Conservation (phyloP, 2,888 invertebrate genomes). For the Luffia ferchaultella region DNA sequence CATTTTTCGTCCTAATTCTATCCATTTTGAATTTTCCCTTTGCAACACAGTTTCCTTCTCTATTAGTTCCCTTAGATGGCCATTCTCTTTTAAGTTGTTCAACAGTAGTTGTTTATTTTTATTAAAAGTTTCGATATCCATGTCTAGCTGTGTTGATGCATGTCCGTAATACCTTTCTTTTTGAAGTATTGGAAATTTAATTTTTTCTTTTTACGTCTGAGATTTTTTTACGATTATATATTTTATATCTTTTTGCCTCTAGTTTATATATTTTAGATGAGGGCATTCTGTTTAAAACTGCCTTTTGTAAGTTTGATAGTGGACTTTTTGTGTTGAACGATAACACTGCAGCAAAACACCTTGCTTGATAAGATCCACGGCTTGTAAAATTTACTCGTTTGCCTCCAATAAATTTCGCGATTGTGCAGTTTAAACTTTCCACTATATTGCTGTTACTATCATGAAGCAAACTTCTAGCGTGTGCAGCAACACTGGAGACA, state of each 20-base stretch:
- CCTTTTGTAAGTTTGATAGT: constrained; percentile 8
- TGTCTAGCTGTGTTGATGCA: constrained; percentile 3
- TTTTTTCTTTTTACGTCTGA: neutral
- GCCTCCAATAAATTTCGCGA: constrained; percentile 8
- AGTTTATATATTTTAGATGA: constrained; percentile 1
- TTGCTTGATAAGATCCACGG: constrained; percentile 7
- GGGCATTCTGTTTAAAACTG: constrained; percentile 4
- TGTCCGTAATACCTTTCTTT: neutral
- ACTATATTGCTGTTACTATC: constrained; percentile 12
- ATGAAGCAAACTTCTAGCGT: constrained; percentile 11
- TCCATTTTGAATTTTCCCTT: constrained; percentile 10
- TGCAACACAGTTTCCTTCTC: constrained; percentile 2
- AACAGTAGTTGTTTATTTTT: constrained; percentile 7
- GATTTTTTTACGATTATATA: neutral
- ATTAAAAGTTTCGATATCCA: constrained; percentile 8
- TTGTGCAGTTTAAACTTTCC: constrained; percentile 11
- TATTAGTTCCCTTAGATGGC: constrained; percentile 1
- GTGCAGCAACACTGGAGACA: no score
- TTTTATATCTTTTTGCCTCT: constrained; percentile 3
- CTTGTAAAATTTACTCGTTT: constrained; percentile 6
- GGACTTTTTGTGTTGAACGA: constrained; percentile 9
- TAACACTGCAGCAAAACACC: constrained; percentile 8
- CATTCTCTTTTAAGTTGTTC: constrained; percentile 2
- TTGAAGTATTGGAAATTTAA: constrained; percentile 1
- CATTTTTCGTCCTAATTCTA: constrained; percentile 11